A percentile compares a stretch with the other conserved stretches of the same genome.
These are phyloP conservation scores for Drosophila helvetica DNA, from an alignment of 2,888 invertebrate genomes.

Conservation along the genomic window DNA sequence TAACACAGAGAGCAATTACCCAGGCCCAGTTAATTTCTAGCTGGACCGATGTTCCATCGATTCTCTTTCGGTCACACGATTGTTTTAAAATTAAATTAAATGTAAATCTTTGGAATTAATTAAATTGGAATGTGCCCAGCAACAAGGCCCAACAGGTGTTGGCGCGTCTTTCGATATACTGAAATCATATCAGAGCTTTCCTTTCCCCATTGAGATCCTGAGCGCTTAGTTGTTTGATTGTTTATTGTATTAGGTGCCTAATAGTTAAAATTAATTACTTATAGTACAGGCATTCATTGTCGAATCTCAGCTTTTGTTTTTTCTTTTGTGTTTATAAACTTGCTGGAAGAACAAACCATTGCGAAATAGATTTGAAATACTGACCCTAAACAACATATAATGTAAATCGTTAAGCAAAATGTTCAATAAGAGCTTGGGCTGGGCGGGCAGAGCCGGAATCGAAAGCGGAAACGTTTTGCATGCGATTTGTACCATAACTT, in stretches of 20 bases:
- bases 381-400: slow-evolving; percentile 41
- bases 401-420: slow-evolving; percentile 22
- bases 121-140: too few species aligned
- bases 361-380: slow-evolving; percentile 60
- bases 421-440: slow-evolving; percentile 1
- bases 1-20: too few species aligned
- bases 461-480: slow-evolving; percentile 55
- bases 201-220: neutral
- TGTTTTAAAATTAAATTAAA: too few species aligned
- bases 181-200: neutral
- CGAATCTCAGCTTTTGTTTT: slow-evolving; percentile 48
- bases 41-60: too few species aligned
- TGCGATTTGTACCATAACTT: slow-evolving; percentile 73
- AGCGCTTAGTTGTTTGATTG: slow-evolving; percentile 21
- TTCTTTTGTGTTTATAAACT: slow-evolving; percentile 51
- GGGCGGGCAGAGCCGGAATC: slow-evolving; percentile 48
- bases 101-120: too few species aligned
- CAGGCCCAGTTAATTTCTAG: too few species aligned
- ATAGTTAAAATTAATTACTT: slow-evolving; percentile 68
- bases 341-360: slow-evolving; percentile 74
- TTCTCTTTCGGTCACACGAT: too few species aligned
- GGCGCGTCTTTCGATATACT: neutral
- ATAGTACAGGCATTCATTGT: slow-evolving; percentile 61
- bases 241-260: slow-evolving; percentile 70
- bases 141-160: too few species aligned